Base-by-base conservation (phyloP, 2,888 invertebrate genomes). In the Eurytoma californica region DNA sequence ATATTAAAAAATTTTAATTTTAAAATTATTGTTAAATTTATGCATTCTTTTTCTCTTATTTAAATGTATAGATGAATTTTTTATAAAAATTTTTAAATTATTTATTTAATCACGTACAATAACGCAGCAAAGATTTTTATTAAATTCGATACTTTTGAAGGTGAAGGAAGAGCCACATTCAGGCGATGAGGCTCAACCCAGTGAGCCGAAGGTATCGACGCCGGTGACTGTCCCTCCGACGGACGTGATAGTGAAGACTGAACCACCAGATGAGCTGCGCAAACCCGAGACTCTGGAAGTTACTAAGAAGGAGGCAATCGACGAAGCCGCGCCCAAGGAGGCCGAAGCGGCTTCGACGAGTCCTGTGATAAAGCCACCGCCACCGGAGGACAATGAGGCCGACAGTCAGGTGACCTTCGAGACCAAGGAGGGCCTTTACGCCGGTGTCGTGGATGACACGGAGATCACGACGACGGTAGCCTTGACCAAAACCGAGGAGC, bases 91-190 rank as follows among this genome's bases (percentile, higher is more conserved):
- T 39, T 39, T 39, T 3, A 39, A 39, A 39, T 7, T 39, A 7
- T 39, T 39, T 4, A 39, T 39, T 39, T 3, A 39, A 7, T 39
- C 3, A 7, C 39, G 39, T 39, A 39, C 7, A 39, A 39, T 39
- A 39, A 39, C 4, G 4, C 3, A 39, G 4, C 39, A 39, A 39
- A 39, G 39, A 39, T 39, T 39, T 39, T 39, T 39, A 39, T 7
- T 39, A 39, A 39, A 39, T 39, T 39, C 7, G 7, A 4, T 39
- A 39, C 39, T 39, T 39, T 39, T 39, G 39, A 2, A 39, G 39
- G 77, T 82, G 3, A 82, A 82, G 57, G 69, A 80, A 53, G 82
- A 82, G 24, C 79, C 79, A 0, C 69, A 70, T 20, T 74, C 74
- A 1, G 66, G 74, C 3, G 80, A 77, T 65, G 80, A 80, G 51